Evolutionary conservation across 2,113 vertebrate genomes (phyloP), one percentile per base, ranked within the genome.

Genomic region (Podocnemis expansa): DNA sequence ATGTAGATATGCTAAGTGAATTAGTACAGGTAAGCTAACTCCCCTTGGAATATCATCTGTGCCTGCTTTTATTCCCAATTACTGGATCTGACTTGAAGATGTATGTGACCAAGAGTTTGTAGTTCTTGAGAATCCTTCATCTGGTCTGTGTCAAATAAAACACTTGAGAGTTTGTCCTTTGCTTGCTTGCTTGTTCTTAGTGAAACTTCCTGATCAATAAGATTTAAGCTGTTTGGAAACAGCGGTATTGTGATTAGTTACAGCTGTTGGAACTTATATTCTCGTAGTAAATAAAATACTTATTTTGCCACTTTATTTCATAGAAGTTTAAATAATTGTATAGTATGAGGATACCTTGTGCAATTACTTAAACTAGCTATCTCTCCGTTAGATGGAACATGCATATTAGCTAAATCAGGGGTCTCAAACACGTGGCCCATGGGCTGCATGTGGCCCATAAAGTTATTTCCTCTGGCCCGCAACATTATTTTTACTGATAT

Each of bases 1-100:
- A 99, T 8, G 99, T 99, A 96, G 99, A 99, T 95, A 99, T 99
- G 99, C 98, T 99, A 88, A 99, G 99, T 85, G 99, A 99, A 96
- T 98, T 99, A 97, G 98, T 99, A 47, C 99, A 99, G 98, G 99
- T 99, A 96, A 97, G 95, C 70, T 8, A 4, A 80, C 47, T 78
- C 34, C 76, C 1, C 24, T 79, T 25, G 49, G 41, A 45, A 56
- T n/a, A 27, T 54, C 78, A n/a, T 80, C 49, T 56, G 34, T 54
- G 2, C 70, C 63, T 80, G 6, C 5, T 90, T 1, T 19, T 38
- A 78, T 73, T 75, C 47, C 11, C 29, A 55, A 1, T 70, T 60
- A 55, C 2, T 13, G 90, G 29, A 10, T 25, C 73, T 0, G 60
- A 29, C 22, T 70, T 14, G 7, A 81, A 58, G 63, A 3, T 60